A percentile compares a stretch with the other conserved stretches of the same genome.
These are phyloP conservation scores for Beroe ovata DNA, from an alignment of 37 sponge, comb jelly and placozoan species.

Conservation along the genomic window DNA sequence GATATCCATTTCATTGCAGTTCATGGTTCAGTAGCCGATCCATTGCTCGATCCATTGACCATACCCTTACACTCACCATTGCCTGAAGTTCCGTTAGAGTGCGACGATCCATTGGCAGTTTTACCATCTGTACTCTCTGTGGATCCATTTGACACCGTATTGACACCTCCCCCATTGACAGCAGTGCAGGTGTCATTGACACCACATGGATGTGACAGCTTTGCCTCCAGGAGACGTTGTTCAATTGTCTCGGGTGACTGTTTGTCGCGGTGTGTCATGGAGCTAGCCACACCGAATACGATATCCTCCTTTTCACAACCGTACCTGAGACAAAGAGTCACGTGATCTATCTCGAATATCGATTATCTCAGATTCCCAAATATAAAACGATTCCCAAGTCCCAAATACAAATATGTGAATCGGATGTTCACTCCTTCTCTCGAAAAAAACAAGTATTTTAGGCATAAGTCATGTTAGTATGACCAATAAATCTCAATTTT, in stretches of 20 bases:
- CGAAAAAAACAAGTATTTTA: too few species aligned
- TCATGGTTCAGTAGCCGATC: too few species aligned
- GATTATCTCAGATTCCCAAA: not conserved
- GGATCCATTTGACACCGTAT: not conserved
- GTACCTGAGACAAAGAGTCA: not conserved
- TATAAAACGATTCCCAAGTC: not conserved
- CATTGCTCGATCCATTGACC: not conserved
- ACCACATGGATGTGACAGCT: not conserved
- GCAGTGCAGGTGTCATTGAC: too few species aligned
- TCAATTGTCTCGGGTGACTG: constrained; percentile 37
- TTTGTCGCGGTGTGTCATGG: constrained; percentile 25
- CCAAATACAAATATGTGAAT: too few species aligned
- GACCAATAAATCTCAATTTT: too few species aligned
- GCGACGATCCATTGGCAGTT: too few species aligned
- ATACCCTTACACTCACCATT: not conserved
- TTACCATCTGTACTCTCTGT: too few species aligned
- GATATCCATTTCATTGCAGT: too few species aligned
- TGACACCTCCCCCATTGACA: not conserved
- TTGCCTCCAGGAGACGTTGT: constrained; percentile 11
- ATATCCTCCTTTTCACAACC: constrained; percentile 56
- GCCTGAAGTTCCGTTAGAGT: not conserved
- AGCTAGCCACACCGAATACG: not conserved
- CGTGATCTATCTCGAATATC: not conserved
- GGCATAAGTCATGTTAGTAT: too few species aligned
- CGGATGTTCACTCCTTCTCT: too few species aligned